Evolutionary conservation across 2,113 vertebrate genomes (phyloP), one percentile per base, ranked within the genome.

Genomic region (Chelonoidis abingdonii): DNA sequence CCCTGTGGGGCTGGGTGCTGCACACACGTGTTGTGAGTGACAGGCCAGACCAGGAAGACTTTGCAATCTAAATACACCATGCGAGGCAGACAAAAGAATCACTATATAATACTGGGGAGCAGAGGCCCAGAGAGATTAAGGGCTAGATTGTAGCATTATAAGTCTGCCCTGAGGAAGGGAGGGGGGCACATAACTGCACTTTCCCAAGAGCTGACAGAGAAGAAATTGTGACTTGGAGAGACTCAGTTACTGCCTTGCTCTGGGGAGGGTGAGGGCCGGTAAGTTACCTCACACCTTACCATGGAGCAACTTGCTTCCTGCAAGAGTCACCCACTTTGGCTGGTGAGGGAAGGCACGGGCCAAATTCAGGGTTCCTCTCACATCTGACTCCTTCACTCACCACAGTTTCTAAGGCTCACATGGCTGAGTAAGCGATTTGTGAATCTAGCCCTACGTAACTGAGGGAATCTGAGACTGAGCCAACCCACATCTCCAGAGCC

Each of bases 21-120:
- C 25, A 75, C 94, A 41, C 50, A 9, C 62, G 29, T 56, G 10
- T 57, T 6, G 4, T 31, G 44, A 65, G 84, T n/a, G 7, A 12
- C 47, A 41, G 3, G 50, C 12, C 49, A 76, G 27, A 31, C 24
- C 0, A 0, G 38, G 79, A 80, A 81, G 12, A 50, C 12, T 1
- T 0, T 31, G 79, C 41, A 47, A 1, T 49, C 87, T 88, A 53
- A 0, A 0, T 22, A 1, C 83, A 65, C 90, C 83, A 27, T n/a
- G 2, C 44, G 57, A 84, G 44, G n/a, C 69, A 0, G 0, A 49
- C 65, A 78, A 38, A 79, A 69, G 50, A 59, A 82, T 29, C 92
- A 65, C 12, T 31, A 22, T 91, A 38, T 88, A 86, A 90, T 78
- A 93, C 0, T 88, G 87, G 92, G 62, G 25, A 56, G 89, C 52